Conservation (phyloP, 2,113 vertebrate species). For the Eretmochelys imbricata region DNA sequence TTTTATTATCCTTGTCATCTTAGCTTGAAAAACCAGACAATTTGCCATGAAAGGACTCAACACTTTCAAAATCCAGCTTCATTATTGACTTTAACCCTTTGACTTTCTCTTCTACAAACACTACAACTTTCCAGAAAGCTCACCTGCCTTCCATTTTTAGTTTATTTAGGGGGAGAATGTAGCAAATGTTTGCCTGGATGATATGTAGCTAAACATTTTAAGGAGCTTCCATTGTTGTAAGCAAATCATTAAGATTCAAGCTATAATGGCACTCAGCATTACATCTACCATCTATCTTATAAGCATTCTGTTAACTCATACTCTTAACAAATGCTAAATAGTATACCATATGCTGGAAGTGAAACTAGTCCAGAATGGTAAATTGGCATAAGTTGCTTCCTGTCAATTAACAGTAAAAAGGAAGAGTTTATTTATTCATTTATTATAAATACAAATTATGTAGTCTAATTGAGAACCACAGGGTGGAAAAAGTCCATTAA, state of each 20-base stretch:
- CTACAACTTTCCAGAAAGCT: neutral
- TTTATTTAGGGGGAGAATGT: neutral
- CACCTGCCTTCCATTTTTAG: neutral
- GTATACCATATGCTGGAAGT: neutral
- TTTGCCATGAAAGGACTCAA: neutral
- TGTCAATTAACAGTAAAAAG: neutral
- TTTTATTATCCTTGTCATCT: neutral
- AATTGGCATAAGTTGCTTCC: neutral
- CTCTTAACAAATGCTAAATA: slow-evolving; percentile 5
- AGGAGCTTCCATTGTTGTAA: neutral
- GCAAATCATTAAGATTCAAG: neutral
- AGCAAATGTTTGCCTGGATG: neutral
- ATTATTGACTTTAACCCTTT: neutral
- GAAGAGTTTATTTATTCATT: neutral
- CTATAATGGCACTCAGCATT: neutral
- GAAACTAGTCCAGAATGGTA: neutral
- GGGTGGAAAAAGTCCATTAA: neutral
- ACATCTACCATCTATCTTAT: neutral
- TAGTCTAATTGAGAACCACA: neutral
- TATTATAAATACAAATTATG: neutral
- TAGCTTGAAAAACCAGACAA: neutral
- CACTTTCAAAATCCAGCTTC: neutral
- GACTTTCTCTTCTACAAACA: neutral
- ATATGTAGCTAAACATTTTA: neutral
- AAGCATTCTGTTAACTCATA: neutral